Evolutionary conservation across 2,797 vertebrate species (phyloP), one percentile per base, ranked within the genome.

Genomic region (Sandelia bainsii): DNA sequence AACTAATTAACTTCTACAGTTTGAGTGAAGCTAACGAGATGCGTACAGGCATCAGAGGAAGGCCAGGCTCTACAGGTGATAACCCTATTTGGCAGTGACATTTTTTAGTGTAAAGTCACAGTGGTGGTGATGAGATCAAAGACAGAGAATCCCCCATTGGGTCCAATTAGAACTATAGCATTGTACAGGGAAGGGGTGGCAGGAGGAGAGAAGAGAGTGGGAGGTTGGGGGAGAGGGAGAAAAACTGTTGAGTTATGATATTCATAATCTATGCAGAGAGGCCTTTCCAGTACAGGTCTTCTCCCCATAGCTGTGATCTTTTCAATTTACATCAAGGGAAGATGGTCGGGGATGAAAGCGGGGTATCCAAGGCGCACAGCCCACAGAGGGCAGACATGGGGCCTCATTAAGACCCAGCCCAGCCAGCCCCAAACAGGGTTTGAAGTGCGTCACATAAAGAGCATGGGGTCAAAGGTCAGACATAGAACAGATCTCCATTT

Each of bases 91-190:
- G 96, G 96, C 94, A 92, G 95, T 98, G 97, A 98, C 97, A 99
- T 99, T 99, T 97, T 96, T 97, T 95, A 96, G 95, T 96, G 97
- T 97, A 97, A 98, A 99, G 96, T 97, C 97, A 97, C 94, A 95
- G 95, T 95, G 93, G 93, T 95, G 96, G 94, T 96, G 96, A 97
- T 95, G 94, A 96, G 97, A 99, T 99, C 97, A 99, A 99, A 99
- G 96, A 90, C 83, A 96, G 83, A 95, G 94, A 95, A 94, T 96
- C 90, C 96, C 96, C 98, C 97, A 96, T 93, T 96, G 97, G 97
- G 97, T 98, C 97, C 96, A 99, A 99, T 99, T 99, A 99, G 95
- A 97, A 95, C 93, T 93, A 94, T 91, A 95, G 94, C 96, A 97
- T 96, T 95, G 94, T 93, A 95, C 93, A 78, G 83, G 87, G 87